phyloP scores from a whole-genome alignment of 2,888 invertebrate genomes.

The Mongoloraphidia duomilia region DNA sequence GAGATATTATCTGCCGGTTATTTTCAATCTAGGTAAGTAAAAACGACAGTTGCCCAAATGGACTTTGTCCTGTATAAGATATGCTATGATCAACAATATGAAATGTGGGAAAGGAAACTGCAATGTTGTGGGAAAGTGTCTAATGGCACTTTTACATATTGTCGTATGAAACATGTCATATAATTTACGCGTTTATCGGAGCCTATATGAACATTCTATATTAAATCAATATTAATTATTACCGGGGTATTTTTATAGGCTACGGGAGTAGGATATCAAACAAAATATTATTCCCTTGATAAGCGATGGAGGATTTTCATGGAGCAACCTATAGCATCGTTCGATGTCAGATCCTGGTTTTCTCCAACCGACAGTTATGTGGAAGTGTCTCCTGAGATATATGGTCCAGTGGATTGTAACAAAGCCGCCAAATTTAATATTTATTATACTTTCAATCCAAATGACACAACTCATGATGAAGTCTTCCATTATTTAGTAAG shows the following conservation, averaged over 20 bases:
- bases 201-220: no score
- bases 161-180: no score
- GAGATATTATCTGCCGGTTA: no score
- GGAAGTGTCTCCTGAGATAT: slow-evolving; percentile 18
- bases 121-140: no score
- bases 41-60: no score
- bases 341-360: slow-evolving; percentile 25
- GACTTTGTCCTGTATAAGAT: no score
- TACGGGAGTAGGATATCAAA: slow-evolving; percentile 26
- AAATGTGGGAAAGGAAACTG: no score
- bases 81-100: no score
- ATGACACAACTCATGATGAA: slow-evolving; percentile 6
- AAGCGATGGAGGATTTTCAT: slow-evolving; percentile 28
- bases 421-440: slow-evolving; percentile 24
- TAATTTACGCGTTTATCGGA: no score
- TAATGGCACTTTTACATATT: no score
- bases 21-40: no score
- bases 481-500: slow-evolving; percentile 13
- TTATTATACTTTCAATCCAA: slow-evolving; percentile 18
- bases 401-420: slow-evolving; percentile 21
- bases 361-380: slow-evolving; percentile 27
- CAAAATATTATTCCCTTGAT: slow-evolving; percentile 28
- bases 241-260: slow-evolving; percentile 12
- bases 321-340: slow-evolving; percentile 26
- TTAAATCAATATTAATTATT: no score